Conservation (phyloP, 2,888 invertebrate genomes). For the Sarcophaga rosellei region DNA sequence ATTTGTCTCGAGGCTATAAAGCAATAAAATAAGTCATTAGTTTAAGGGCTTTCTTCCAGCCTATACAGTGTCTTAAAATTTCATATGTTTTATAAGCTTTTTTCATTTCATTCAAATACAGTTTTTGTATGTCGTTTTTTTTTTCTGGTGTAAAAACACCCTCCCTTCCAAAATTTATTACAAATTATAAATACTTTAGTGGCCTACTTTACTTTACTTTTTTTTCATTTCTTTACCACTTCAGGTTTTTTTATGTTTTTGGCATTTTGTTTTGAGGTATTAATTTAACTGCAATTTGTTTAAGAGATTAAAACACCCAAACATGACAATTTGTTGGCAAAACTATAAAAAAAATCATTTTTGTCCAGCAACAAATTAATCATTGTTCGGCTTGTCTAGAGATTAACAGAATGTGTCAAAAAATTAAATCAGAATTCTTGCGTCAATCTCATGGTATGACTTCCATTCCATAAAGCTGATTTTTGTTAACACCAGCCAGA, state of each 20-base stretch:
- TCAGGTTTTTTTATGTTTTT: neutral
- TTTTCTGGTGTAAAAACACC: slow-evolving; percentile 48
- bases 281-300: slow-evolving; percentile 9
- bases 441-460: too few species aligned
- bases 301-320: slow-evolving; percentile 19
- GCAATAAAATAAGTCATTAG: slow-evolving; percentile 65
- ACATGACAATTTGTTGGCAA: neutral
- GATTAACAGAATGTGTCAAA: neutral
- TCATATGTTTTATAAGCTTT: neutral
- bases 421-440: too few species aligned
- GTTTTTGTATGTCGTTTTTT: neutral
- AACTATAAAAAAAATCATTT: neutral
- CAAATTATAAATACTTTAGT: slow-evolving; percentile 54
- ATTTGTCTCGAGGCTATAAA: slow-evolving; percentile 65
- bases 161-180: slow-evolving; percentile 59
- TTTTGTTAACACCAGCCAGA: too few species aligned
- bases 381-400: neutral
- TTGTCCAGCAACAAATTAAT: slow-evolving; percentile 1
- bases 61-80: neutral
- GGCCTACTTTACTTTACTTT: slow-evolving; percentile 51
- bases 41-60: slow-evolving; percentile 56
- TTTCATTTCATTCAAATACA: neutral
- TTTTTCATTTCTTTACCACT: neutral
- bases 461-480: too few species aligned
- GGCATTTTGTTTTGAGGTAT: slow-evolving; percentile 15